Percentiles rank a stretch among this genome's conserved stretches.
phyloP scores from a whole-genome alignment of 2,888 invertebrate species.

The Argyresthia goedartella region DNA sequence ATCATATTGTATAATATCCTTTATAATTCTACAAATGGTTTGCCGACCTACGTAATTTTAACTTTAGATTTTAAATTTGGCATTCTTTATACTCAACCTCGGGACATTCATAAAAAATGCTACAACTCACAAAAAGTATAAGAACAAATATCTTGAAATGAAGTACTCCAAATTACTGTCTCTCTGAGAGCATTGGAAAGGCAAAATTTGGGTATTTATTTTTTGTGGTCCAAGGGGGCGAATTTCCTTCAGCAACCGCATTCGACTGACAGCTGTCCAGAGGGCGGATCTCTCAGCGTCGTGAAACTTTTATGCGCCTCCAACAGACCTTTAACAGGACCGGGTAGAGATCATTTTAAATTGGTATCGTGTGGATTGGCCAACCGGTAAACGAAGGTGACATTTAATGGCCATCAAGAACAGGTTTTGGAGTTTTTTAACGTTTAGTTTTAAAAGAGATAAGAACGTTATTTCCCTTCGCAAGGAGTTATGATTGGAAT shows the following conservation, averaged over 20 bases:
- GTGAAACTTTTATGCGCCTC: not conserved
- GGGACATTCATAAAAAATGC: too few relatives aligned
- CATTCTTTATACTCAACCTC: too few relatives aligned
- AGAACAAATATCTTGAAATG: too few relatives aligned
- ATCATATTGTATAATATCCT: too few relatives aligned
- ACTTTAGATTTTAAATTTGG: too few relatives aligned
- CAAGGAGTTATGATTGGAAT: too few relatives aligned
- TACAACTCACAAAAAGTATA: not conserved
- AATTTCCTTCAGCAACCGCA: constrained; percentile 4
- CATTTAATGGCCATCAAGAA: constrained; percentile 16
- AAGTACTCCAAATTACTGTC: not conserved
- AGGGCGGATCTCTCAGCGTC: not conserved
- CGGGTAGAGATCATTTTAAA: too few relatives aligned
- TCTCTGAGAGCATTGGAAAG: not conserved
- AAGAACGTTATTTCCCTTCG: too few relatives aligned
- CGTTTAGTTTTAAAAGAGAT: too few relatives aligned
- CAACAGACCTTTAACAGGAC: too few relatives aligned
- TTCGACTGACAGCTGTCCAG: constrained; percentile 7
- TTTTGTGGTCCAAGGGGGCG: constrained; percentile 2
- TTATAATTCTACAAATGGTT: too few relatives aligned
- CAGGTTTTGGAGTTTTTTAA: constrained; percentile 11
- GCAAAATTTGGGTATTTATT: constrained; percentile 3
- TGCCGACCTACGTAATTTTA: too few relatives aligned
- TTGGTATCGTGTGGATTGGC: not conserved
- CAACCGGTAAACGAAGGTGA: constrained; percentile 13